Conservation (phyloP, 1,140 invertebrate genomes). For the Probaryconus sp. region DNA sequence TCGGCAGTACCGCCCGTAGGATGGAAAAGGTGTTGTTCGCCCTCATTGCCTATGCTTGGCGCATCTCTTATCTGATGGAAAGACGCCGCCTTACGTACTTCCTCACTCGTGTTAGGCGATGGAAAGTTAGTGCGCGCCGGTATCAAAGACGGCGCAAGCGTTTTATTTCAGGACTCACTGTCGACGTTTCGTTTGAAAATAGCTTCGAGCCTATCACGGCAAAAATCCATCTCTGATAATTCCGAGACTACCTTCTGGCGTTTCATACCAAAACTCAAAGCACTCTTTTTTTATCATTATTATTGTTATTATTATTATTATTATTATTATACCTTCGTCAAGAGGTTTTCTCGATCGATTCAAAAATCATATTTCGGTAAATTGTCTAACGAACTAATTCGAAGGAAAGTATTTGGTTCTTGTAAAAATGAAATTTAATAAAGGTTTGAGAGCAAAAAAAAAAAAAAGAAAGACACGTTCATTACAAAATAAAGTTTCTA, state of each 20-base stretch:
- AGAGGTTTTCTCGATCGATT: too few relatives aligned
- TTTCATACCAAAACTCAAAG: not conserved
- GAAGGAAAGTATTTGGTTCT: too few relatives aligned
- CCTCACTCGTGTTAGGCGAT: constrained; percentile 50
- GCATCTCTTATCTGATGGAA: constrained; percentile 72
- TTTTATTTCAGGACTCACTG: constrained; percentile 40
- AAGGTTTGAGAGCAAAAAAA: too few relatives aligned
- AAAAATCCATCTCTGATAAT: constrained; percentile 43
- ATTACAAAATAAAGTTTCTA: too few relatives aligned
- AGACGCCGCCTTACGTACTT: constrained; percentile 64
- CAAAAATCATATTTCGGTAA: too few relatives aligned
- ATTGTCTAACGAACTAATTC: too few relatives aligned
- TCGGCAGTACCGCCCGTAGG: constrained; percentile 61
- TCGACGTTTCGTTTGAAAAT: constrained; percentile 56
- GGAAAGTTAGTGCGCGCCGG: constrained; percentile 59
- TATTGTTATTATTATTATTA: too few relatives aligned
- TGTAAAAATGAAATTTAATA: too few relatives aligned
- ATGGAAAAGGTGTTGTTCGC: constrained; percentile 68
- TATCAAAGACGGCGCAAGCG: constrained; percentile 51
- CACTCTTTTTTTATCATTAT: too few relatives aligned
- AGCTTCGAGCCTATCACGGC: constrained; percentile 28
- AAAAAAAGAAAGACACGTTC: too few relatives aligned
- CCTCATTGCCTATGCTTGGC: constrained; percentile 67
- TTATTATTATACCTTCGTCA: too few relatives aligned
- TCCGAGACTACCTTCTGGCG: constrained; percentile 15